These are phyloP conservation scores for Malacoraja senta DNA, from an alignment of 2,797 vertebrate genomes.

Conservation along the genomic window DNA sequence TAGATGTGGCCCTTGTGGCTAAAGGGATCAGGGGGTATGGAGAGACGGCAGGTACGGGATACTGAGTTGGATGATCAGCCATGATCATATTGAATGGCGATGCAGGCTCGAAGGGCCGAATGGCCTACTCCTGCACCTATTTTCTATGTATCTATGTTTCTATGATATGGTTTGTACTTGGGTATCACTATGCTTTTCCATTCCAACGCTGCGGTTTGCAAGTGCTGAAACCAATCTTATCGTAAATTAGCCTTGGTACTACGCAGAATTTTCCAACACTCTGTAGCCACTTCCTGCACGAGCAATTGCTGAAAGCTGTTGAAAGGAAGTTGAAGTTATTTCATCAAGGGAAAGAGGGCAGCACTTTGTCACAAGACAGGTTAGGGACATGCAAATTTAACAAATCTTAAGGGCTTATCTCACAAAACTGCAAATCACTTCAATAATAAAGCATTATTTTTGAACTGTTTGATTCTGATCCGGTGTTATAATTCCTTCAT, in stretches of 20 bases:
- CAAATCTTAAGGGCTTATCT: neutral
- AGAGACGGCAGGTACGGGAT: too few species aligned
- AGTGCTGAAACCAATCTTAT: slow-evolving; percentile 36
- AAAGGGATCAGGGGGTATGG: too few species aligned
- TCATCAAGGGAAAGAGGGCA: slow-evolving; percentile 15
- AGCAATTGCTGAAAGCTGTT: slow-evolving; percentile 22
- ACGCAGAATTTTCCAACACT: slow-evolving; percentile 33
- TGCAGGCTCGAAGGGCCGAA: too few species aligned
- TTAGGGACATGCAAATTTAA: neutral
- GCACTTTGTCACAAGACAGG: slow-evolving; percentile 23
- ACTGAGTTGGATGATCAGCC: too few species aligned
- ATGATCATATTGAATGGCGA: too few species aligned
- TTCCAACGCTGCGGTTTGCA: slow-evolving; percentile 1
- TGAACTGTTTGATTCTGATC: neutral
- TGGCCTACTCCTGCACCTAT: too few species aligned
- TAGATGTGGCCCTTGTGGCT: too few species aligned
- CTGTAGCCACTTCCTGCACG: slow-evolving; percentile 35
- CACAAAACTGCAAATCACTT: slow-evolving; percentile 25
- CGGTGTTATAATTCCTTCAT: neutral
- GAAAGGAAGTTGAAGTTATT: slow-evolving; percentile 31
- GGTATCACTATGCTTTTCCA: slow-evolving; percentile 26
- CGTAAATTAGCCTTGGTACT: slow-evolving; percentile 1
- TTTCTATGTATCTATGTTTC: too few species aligned
- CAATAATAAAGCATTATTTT: neutral
- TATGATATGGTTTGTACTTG: slow-evolving; percentile 14